Percentiles rank a stretch among this genome's conserved stretches.
phyloP scores from a whole-genome alignment of 92 coral and sea anemone species.

The Plumapathes pennacea region DNA sequence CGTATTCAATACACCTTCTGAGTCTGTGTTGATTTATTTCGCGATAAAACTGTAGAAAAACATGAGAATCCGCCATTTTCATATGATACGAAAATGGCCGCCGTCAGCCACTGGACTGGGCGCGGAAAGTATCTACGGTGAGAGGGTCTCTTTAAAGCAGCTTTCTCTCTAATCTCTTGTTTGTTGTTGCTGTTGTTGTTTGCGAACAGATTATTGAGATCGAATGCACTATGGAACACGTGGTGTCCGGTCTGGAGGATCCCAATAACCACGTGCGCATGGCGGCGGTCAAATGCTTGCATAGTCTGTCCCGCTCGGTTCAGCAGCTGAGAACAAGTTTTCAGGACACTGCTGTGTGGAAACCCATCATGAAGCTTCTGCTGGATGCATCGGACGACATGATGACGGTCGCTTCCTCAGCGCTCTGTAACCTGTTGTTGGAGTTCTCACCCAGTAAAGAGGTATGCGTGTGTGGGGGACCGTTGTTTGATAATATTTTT shows the following conservation, averaged over 20 bases:
- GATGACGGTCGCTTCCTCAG: slow-evolving; percentile 96
- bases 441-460: slow-evolving; percentile 99
- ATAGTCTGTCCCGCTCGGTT: slow-evolving; percentile 94
- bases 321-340: slow-evolving; percentile 94
- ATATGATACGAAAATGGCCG: too few species aligned
- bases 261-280: slow-evolving; percentile 79
- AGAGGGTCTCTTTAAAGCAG: too few species aligned
- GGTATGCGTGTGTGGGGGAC: too few species aligned
- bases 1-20: too few species aligned
- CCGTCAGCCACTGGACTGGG: too few species aligned
- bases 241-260: slow-evolving; percentile 92
- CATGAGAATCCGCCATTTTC: too few species aligned
- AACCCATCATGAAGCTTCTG: slow-evolving; percentile 85
- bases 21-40: too few species aligned
- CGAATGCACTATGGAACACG: slow-evolving; percentile 95
- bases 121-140: too few species aligned
- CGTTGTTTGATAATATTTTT: too few species aligned
- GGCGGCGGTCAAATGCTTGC: slow-evolving; percentile 98
- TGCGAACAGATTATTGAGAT: slow-evolving; percentile 78
- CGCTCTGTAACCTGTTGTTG: slow-evolving; percentile 88
- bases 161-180: not conserved
- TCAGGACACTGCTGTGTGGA: slow-evolving; percentile 98
- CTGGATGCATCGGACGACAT: slow-evolving; percentile 93
- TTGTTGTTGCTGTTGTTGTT: not conserved
- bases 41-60: too few species aligned